Evolutionary conservation across 92 coral and sea anemone genomes (phyloP).

Genomic region (Meandrina meandrites): DNA sequence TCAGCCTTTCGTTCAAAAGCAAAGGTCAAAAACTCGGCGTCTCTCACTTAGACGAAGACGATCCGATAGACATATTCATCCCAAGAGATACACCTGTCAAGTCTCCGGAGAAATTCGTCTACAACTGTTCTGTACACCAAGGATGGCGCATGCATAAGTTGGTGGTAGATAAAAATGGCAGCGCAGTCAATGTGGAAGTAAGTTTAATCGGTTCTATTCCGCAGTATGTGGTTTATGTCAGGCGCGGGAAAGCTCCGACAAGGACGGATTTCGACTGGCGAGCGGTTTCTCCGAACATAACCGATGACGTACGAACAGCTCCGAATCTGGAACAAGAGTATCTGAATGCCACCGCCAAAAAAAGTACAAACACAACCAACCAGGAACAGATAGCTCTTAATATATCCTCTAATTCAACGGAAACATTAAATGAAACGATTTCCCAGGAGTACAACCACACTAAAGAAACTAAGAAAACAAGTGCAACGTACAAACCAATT

Average conservation of each 20-base stretch:
- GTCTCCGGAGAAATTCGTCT: conserved; percentile 37
- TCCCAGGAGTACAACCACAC: not conserved
- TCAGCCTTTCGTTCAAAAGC: conserved; percentile 63
- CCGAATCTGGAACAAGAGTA: no score
- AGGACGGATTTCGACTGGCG: conserved; percentile 31
- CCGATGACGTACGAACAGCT: not conserved
- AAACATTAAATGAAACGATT: not conserved
- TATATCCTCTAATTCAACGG: not conserved
- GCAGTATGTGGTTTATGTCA: conserved; percentile 28
- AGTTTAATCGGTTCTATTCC: not conserved
- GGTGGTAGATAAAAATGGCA: conserved; percentile 47
- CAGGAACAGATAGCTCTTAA: not conserved
- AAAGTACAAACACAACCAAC: not conserved
- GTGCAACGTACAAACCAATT: not conserved
- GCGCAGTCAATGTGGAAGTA: conserved; percentile 57
- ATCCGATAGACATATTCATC: conserved; percentile 59
- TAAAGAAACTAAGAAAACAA: not conserved
- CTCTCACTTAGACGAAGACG: conserved; percentile 45
- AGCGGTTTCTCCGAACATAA: conserved; percentile 16
- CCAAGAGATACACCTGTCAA: conserved; percentile 47
- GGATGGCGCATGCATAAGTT: conserved; percentile 69
- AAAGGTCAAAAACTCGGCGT: conserved; percentile 57
- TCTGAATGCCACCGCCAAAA: not conserved
- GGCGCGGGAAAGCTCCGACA: conserved; percentile 37
- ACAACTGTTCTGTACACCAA: conserved; percentile 22